A percentile compares a stretch with the other conserved stretches of the same genome.
phyloP scores from a whole-genome alignment of 2,113 vertebrate genomes.

The Siniperca chuatsi region DNA sequence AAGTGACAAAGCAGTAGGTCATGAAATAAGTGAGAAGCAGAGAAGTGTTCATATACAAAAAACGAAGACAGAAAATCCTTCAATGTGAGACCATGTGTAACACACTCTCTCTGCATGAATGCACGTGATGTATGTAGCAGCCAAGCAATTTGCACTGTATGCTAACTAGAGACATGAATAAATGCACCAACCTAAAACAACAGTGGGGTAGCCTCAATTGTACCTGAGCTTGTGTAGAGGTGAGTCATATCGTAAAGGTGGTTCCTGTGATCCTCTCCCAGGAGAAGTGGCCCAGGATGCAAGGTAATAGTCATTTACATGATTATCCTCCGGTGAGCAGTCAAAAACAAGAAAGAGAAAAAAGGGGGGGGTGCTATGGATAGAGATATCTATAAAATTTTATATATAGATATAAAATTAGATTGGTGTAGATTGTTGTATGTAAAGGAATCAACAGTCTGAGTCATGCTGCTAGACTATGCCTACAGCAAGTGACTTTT shows the following conservation, averaged over 20 bases:
- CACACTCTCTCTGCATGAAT: background rate
- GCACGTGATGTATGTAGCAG: background rate
- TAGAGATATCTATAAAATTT: no score
- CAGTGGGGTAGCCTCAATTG: background rate
- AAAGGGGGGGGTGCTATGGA: no score
- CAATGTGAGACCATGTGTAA: background rate
- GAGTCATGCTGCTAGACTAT: constrained; percentile 35
- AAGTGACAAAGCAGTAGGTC: constrained; percentile 12
- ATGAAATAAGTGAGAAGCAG: constrained; percentile 25
- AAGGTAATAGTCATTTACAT: constrained; percentile 50
- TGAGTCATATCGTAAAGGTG: constrained; percentile 38
- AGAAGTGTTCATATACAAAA: constrained; percentile 7
- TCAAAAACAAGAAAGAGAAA: constrained; percentile 37
- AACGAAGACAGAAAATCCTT: background rate
- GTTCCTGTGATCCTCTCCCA: constrained; percentile 16
- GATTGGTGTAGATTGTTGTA: no score
- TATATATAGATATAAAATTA: no score
- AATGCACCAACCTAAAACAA: constrained; percentile 13
- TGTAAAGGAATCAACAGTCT: constrained; percentile 30
- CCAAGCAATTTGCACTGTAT: background rate
- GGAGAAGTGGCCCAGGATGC: constrained; percentile 48
- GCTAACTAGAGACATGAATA: constrained; percentile 12
- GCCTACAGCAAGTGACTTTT: constrained; percentile 2
- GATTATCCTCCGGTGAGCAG: constrained; percentile 48
- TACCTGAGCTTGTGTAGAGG: constrained; percentile 19